Base-by-base conservation (phyloP, 2,113 vertebrate genomes). In the Mohoua ochrocephala region DNA sequence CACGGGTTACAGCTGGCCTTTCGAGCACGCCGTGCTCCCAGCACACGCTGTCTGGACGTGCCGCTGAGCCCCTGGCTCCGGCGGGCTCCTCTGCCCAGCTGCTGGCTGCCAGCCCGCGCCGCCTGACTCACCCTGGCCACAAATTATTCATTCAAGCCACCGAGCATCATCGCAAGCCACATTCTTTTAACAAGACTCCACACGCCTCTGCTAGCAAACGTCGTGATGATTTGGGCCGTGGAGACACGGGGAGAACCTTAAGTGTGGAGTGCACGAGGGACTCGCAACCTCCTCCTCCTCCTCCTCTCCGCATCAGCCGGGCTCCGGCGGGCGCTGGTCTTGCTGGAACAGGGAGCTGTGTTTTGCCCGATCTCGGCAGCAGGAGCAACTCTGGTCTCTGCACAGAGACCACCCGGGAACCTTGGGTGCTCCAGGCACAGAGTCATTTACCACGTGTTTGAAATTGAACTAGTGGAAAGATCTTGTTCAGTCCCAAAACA, bases 401-500 rank as follows among this genome's bases (percentile, higher is more conserved):
- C 57, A 17, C 41, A 54, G 77, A 71, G 96, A 96, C 96, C 94
- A 95, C 91, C 94, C 69, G 31, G 89, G 91, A 96, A 65, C 44
- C 80, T 82, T 28, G 84, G 95, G 93, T 94, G 94, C 91, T 97
- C 49, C 91, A 94, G 93, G 93, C 94, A 45, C 76, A 45, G 83
- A 93, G 69, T 87, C 95, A 78, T 92, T 95, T 93, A 91, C 89
- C 96, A 93, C 57, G 52, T 96, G 96, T 89, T 94, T 91, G 95
- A 95, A 92, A 95, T 52, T 75, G 94, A 95, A 95, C 95, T 75
- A 78, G 91, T 87, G 93, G 89, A 96, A 97, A 96, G 93, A 94
- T 93, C 89, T 89, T 94, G 94, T 94, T 95, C 91, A 37, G 93
- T 95, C 96, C 94, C 96, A 95, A 93, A 97, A 89, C 91, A 45